These are phyloP conservation scores for Astropecten irregularis DNA, from an alignment of 53 echinoderm and acorn worm genomes.

Conservation along the genomic window DNA sequence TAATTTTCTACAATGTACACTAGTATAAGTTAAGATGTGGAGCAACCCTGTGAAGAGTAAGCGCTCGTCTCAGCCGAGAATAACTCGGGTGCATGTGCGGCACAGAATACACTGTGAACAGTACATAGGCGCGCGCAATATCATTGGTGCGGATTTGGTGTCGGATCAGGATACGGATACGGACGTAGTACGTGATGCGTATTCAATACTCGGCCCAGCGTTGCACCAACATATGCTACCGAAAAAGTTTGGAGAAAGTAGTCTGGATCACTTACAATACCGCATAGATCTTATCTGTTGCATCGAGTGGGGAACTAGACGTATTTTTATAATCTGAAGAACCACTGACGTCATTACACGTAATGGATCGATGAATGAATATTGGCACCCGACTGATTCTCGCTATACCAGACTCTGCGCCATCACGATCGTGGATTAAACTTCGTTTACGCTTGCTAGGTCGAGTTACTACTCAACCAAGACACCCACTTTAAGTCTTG, in stretches of 20 bases:
- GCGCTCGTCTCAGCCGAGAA: no score
- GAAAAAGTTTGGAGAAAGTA: constrained; percentile 40
- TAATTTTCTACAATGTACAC: no score
- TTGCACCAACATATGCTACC: no score
- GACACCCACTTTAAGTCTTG: not conserved
- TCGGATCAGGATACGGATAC: no score
- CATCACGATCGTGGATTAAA: not conserved
- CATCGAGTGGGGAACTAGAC: constrained; percentile 17
- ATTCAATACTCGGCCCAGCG: no score
- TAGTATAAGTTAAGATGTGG: no score
- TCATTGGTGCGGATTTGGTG: no score
- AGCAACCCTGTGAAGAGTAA: no score
- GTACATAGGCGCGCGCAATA: no score
- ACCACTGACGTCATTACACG: not conserved
- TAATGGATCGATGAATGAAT: constrained; percentile 19
- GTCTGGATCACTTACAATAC: constrained; percentile 1
- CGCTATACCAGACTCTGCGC: not conserved
- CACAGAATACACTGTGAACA: no score
- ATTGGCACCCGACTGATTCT: constrained; percentile 29
- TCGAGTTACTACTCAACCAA: not conserved
- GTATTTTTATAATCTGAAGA: not conserved
- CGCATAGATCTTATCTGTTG: not conserved
- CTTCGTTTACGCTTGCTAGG: not conserved
- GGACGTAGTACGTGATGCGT: no score
- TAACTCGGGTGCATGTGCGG: no score